Percentiles rank a stretch among this genome's conserved stretches.
phyloP scores from a whole-genome alignment of 2,888 invertebrate species.

The Phaedon cochleariae region DNA sequence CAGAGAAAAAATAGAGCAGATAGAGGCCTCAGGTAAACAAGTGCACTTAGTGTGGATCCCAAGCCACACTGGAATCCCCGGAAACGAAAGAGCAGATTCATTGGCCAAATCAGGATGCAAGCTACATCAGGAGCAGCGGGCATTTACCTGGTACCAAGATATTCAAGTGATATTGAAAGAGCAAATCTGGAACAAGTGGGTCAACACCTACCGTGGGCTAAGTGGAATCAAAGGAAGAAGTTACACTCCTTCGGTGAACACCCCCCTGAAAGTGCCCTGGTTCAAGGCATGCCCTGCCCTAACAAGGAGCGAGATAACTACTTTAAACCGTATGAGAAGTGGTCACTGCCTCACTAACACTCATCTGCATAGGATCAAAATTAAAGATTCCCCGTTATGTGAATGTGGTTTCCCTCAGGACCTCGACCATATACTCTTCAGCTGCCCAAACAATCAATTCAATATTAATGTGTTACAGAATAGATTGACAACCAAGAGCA shows the following conservation, averaged over 20 bases:
- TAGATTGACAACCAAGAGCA: no score
- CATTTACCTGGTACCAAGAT: no score
- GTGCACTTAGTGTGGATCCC: slow-evolving; percentile 5
- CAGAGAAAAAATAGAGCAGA: neutral
- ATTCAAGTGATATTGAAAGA: neutral
- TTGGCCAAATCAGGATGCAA: neutral
- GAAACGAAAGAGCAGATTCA: neutral
- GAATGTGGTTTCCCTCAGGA: neutral
- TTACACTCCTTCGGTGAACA: neutral
- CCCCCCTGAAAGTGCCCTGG: slow-evolving; percentile 2
- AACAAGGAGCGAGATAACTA: neutral
- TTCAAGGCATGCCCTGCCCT: neutral
- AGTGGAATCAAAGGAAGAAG: neutral
- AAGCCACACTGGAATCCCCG: neutral
- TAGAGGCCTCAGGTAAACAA: neutral
- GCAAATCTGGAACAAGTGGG: neutral
- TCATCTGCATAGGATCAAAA: neutral
- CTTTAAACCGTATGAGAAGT: neutral
- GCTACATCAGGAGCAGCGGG: no score
- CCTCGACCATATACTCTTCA: neutral
- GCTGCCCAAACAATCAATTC: no score
- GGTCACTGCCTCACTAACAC: neutral
- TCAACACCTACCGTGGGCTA: neutral
- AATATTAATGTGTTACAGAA: no score
- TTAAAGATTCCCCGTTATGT: neutral